Percentiles rank a stretch among this genome's conserved stretches.
Evolutionary conservation across 2,797 vertebrate species (phyloP).

Genomic region (Thamnophis elegans): DNA sequence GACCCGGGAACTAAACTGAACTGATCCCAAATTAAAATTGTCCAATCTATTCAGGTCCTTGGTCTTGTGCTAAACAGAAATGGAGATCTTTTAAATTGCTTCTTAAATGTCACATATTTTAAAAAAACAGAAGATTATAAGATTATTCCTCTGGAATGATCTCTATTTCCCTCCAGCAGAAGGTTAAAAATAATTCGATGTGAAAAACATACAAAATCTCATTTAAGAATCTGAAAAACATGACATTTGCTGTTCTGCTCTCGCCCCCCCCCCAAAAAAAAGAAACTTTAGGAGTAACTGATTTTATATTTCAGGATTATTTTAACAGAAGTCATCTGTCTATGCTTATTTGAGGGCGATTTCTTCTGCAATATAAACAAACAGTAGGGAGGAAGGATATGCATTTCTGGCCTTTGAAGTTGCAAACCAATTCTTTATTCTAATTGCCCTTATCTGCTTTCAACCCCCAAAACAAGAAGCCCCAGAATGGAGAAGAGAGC

Average conservation of each 20-base stretch:
- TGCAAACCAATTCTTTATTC: constrained; percentile 41
- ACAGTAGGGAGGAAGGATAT: accelerated
- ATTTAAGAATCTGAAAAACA: constrained; percentile 15
- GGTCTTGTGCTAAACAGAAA: not conserved
- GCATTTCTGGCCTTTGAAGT: constrained; percentile 31
- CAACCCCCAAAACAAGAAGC: constrained; percentile 41
- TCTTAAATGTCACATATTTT: constrained; percentile 20
- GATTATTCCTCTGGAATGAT: constrained; percentile 23
- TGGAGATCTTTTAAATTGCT: not conserved
- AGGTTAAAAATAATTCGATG: constrained; percentile 15
- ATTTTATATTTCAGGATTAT: constrained; percentile 39
- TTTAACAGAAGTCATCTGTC: constrained; percentile 52
- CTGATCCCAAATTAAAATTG: not conserved
- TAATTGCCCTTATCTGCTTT: not conserved
- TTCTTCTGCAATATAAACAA: constrained; percentile 60
- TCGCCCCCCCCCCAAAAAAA: too few species aligned
- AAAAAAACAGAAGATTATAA: constrained; percentile 5
- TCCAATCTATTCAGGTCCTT: not conserved
- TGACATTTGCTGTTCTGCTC: not conserved
- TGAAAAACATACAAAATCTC: constrained; percentile 9
- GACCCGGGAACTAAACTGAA: not conserved
- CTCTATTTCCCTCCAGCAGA: not conserved
- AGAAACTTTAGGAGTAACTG: constrained; percentile 11
- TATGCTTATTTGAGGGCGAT: constrained; percentile 54
- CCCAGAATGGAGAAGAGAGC: constrained; percentile 21